Evolutionary conservation across 2,888 invertebrate genomes (phyloP).

Genomic region (Syritta pipiens): DNA sequence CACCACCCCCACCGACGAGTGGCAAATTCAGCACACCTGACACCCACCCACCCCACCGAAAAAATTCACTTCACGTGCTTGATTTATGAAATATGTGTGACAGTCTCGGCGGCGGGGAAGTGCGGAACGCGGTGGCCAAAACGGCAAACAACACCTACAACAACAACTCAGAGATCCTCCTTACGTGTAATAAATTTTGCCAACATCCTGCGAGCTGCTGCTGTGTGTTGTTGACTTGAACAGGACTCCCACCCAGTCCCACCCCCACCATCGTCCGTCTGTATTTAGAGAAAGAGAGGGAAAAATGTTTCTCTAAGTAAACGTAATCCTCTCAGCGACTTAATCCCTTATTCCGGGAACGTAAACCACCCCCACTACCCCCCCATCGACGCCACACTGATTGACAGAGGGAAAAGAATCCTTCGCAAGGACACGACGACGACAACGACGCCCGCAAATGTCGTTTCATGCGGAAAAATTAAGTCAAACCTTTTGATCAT

Average conservation of each 20-base stretch:
- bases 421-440: constrained; percentile 23
- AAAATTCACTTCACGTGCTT: constrained; percentile 56
- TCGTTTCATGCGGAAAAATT: constrained; percentile 61
- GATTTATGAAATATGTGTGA: constrained; percentile 35
- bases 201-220: constrained; percentile 44
- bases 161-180: constrained; percentile 42
- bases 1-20: constrained; percentile 4
- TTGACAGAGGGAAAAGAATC: neutral
- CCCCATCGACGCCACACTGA: neutral
- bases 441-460: constrained; percentile 21
- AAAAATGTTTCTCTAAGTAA: constrained; percentile 30
- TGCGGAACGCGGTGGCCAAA: neutral
- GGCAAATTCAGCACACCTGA: constrained; percentile 46
- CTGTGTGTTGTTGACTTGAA: constrained; percentile 29
- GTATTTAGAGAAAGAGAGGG: constrained; percentile 65
- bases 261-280: constrained; percentile 13
- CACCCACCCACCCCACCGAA: neutral
- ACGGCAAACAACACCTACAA: constrained; percentile 20
- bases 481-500: constrained; percentile 65
- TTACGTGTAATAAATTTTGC: constrained; percentile 56
- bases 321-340: constrained; percentile 17
- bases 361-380: neutral
- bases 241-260: neutral
- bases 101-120: neutral
- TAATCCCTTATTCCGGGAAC: constrained; percentile 21